These are phyloP conservation scores for Eleutherodactylus coqui DNA, from an alignment of 2,797 vertebrate genomes.

Conservation along the genomic window DNA sequence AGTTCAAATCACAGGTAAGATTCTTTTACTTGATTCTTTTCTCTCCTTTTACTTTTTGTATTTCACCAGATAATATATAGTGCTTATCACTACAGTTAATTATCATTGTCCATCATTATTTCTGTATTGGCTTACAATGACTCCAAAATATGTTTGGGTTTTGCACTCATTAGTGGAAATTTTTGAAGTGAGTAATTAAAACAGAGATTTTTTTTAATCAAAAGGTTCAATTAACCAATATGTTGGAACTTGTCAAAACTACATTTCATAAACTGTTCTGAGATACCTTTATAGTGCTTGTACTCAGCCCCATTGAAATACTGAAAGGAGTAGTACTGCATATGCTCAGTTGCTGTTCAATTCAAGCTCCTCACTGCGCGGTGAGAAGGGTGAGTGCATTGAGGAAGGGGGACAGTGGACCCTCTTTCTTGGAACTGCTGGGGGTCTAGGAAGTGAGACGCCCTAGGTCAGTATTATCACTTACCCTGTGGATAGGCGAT, in stretches of 20 bases:
- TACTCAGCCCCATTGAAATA: too few species aligned
- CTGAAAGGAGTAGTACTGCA: too few species aligned
- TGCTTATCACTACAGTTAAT: neutral
- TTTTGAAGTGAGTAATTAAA: neutral
- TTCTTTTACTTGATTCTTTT: neutral
- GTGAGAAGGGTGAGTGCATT: too few species aligned
- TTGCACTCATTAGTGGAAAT: neutral
- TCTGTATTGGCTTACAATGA: neutral
- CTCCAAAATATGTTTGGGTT: neutral
- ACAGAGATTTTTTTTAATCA: neutral
- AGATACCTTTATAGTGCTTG: too few species aligned
- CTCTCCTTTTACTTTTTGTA: neutral
- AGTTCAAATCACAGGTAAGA: neutral
- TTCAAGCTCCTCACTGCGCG: too few species aligned
- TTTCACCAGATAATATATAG: too few species aligned
- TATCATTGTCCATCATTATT: neutral
- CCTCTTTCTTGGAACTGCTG: too few species aligned
- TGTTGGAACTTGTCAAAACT: neutral
- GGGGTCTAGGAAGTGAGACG: too few species aligned
- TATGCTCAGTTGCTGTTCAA: too few species aligned
- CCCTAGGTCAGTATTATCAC: too few species aligned
- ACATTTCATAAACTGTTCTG: neutral
- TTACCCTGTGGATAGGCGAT: too few species aligned
- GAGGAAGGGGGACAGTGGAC: too few species aligned
- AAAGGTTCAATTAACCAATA: neutral